phyloP scores from a whole-genome alignment of 2,113 vertebrate species.

The Hydrochoerus hydrochaeris region DNA sequence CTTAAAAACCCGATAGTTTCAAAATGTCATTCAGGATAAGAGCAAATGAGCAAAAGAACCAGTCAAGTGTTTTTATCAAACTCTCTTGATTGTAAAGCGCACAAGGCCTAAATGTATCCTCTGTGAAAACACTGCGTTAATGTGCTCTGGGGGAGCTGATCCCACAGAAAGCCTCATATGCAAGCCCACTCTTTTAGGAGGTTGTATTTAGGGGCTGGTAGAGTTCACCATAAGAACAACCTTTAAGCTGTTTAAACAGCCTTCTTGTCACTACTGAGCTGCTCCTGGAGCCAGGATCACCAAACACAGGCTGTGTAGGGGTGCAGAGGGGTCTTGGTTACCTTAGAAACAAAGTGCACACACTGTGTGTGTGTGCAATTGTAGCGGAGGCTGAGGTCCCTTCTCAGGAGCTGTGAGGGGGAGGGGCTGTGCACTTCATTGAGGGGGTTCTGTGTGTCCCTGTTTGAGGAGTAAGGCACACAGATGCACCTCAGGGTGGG shows the following conservation, averaged over 20 bases:
- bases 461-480: background rate
- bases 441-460: background rate
- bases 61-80: no score
- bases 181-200: background rate
- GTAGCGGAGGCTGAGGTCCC: background rate
- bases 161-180: rapidly evolving
- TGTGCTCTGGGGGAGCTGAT: background rate
- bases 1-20: background rate
- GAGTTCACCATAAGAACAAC: background rate
- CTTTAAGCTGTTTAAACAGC: background rate
- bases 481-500: background rate
- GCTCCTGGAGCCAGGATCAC: no score
- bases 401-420: background rate
- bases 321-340: background rate
- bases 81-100: background rate
- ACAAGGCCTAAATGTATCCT: background rate
- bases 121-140: background rate
- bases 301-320: background rate
- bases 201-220: background rate
- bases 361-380: background rate
- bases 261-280: background rate
- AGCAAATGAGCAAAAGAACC: no score
- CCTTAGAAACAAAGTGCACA: background rate
- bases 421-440: background rate
- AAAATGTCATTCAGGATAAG: background rate